Base-by-base conservation (phyloP, 2,888 invertebrate species). In the Apotomis turbidana region DNA sequence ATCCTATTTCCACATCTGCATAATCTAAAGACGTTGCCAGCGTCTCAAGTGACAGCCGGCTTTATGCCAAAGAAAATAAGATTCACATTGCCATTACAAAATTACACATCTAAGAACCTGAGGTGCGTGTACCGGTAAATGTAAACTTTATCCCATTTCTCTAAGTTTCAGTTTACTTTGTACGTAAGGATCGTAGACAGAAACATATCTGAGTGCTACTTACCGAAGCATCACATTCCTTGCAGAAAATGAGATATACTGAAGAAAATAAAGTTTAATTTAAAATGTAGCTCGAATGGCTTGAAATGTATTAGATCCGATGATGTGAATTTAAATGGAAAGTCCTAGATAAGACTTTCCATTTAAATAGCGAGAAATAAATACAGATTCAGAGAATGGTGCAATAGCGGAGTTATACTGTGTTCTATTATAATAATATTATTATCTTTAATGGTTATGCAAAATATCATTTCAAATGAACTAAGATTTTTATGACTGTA, bases 1-100 rank as follows among this genome's bases (percentile, higher is more conserved):
- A 72, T 72, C 72, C 72, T 58, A 63, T 72, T 72, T 63, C 68
- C 58, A 72, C 72, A 72, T 72, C 72, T 72, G 62, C 72, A 72
- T 72, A 72, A 72, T 72, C 68, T 62, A 68, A 72, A 72, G 63
- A 59, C 72, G 62, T 52, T 38, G 67, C 27, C 61, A 49, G 62
- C 67, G 51, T 58, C 68, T 68, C 68, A 63, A 72, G 58, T 46
- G 68, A 72, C 46, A 72, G 57, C 68, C 27, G 13, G 58, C 59
- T 63, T 62, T 63, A 63, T 54, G 44, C 5, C 52, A 63, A 38
- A 59, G 58, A 36, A 63, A 63, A 68, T 68, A 72, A 63, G 63
- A 62, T 38, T 72, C 36, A 27, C 52, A 51, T 68, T 71, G 5
- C 67, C 57, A 8, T 60, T 44, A 36, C 58, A 49, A 58, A 58